Percentiles rank a stretch among this genome's conserved stretches.
Evolutionary conservation across 2,797 vertebrate species (phyloP).

Genomic region (Anabacerthia variegaticeps): DNA sequence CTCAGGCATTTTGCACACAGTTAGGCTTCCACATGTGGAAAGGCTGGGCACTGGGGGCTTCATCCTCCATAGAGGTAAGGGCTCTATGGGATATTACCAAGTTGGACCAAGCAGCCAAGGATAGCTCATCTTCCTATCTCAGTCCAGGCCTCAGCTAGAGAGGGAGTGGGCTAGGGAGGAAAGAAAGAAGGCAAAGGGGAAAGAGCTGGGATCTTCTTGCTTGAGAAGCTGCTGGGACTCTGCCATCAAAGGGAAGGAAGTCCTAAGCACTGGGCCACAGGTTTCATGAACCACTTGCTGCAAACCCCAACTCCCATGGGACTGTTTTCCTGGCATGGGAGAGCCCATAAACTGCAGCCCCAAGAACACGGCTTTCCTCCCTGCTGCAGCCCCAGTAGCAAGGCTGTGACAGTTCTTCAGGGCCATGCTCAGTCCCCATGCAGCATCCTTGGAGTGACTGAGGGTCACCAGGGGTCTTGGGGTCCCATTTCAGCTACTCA

Average conservation of each 20-base stretch:
- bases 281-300: constrained; percentile 2
- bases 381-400: fast-evolving
- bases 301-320: not conserved
- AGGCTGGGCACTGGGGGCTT: not conserved
- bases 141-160: not conserved
- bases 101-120: not conserved
- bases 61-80: not conserved
- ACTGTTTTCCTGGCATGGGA: constrained; percentile 23
- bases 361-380: not conserved
- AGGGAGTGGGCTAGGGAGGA: not conserved
- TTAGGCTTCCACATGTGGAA: not conserved
- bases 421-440: fast-evolving
- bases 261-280: not conserved
- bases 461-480: not conserved
- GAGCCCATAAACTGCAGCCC: not conserved
- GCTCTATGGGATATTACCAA: not conserved
- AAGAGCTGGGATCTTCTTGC: not conserved
- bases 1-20: not conserved
- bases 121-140: not conserved
- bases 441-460: not conserved
- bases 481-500: not conserved
- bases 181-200: not conserved
- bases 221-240: not conserved
- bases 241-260: constrained; percentile 43
- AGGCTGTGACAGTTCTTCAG: not conserved